Conservation (phyloP, 1,140 invertebrate genomes). For the Drosophila takahashii region DNA sequence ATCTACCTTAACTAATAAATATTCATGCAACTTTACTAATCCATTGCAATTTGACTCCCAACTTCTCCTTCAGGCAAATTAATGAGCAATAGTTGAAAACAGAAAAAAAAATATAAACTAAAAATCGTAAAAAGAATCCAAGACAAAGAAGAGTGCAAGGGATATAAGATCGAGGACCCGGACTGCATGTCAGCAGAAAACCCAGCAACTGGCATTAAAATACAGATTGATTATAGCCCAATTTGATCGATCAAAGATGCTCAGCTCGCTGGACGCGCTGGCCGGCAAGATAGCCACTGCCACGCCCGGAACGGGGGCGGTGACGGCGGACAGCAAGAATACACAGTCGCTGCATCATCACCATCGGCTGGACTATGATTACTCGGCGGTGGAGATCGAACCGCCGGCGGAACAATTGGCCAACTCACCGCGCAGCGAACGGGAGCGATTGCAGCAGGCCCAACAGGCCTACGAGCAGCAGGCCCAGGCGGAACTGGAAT, state of each 20-base stretch:
- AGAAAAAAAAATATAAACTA: constrained; percentile 20
- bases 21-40: constrained; percentile 65
- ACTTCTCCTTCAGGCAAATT: constrained; percentile 71
- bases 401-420: constrained; percentile 73
- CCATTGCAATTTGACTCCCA: constrained; percentile 71
- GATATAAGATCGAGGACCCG: background rate
- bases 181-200: constrained; percentile 4
- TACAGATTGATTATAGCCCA: background rate
- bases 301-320: constrained; percentile 67
- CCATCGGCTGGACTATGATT: constrained; percentile 65
- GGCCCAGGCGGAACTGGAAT: constrained; percentile 65
- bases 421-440: constrained; percentile 70
- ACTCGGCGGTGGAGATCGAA: constrained; percentile 73
- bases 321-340: constrained; percentile 64
- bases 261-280: constrained; percentile 91
- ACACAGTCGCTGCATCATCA: constrained; percentile 60
- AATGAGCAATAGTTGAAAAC: constrained; percentile 28
- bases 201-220: background rate
- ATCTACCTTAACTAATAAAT: constrained; percentile 44
- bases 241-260: constrained; percentile 85
- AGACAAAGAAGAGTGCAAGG: constrained; percentile 16
- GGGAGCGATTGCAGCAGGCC: constrained; percentile 65
- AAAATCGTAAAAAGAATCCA: constrained; percentile 4
- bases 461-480: constrained; percentile 74
- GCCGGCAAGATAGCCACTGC: constrained; percentile 91